phyloP scores from a whole-genome alignment of 2,888 invertebrate species.

The Amblyteles armatorius region DNA sequence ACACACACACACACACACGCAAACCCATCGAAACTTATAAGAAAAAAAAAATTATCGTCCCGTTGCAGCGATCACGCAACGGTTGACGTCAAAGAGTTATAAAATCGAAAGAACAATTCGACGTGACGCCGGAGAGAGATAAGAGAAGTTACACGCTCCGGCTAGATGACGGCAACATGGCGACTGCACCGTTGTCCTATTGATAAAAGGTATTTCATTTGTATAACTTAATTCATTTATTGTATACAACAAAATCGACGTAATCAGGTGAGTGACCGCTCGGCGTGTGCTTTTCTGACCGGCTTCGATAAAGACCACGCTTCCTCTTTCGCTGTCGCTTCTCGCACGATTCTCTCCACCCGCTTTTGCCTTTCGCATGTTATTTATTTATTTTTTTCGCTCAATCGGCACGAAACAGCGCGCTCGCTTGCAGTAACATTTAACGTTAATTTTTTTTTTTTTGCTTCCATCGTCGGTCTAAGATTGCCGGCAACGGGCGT shows the following conservation, averaged over 20 bases:
- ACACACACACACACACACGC: not conserved
- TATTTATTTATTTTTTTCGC: constrained; percentile 36
- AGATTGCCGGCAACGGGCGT: not conserved
- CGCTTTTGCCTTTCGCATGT: constrained; percentile 44
- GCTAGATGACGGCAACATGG: constrained; percentile 68
- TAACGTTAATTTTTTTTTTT: constrained; percentile 25
- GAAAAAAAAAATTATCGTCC: constrained; percentile 1
- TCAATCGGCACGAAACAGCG: constrained; percentile 5
- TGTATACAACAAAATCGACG: not conserved
- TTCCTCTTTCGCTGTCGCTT: not conserved
- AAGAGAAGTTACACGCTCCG: constrained; percentile 45
- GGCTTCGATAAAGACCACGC: not conserved
- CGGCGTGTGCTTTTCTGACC: not conserved
- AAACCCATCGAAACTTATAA: not conserved
- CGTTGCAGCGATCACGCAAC: constrained; percentile 29
- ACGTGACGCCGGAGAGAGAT: constrained; percentile 48
- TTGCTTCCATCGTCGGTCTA: not conserved
- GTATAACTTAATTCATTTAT: constrained; percentile 15
- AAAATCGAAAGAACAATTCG: constrained; percentile 30
- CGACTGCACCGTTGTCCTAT: constrained; percentile 56
- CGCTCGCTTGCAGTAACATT: not conserved
- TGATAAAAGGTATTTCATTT: constrained; percentile 66
- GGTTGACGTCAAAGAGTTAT: constrained; percentile 39
- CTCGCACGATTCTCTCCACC: not conserved
- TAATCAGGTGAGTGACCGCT: not conserved